Evolutionary conservation across 2,888 invertebrate species (phyloP), one percentile per base, ranked within the genome.

Genomic region (Strigamia maritima): DNA sequence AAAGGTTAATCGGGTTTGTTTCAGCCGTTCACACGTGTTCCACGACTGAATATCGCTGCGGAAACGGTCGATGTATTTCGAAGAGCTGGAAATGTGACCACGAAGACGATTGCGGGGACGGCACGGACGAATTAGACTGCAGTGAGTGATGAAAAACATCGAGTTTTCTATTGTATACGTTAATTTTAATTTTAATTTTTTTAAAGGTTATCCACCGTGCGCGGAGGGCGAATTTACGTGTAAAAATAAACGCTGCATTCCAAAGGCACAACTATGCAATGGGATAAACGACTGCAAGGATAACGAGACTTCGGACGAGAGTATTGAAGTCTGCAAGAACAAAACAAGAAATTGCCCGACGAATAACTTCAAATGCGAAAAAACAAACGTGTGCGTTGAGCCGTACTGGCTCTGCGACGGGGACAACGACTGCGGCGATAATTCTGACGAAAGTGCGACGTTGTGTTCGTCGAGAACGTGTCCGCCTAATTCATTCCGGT

Each of bases 351-450:
- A 84, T 82, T 98, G 97, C 83, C 94, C 95, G 0, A 87, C 91
- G 0, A 94, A 94, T 85, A 94, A 97, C 84, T 89, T 96, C 60
- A 95, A 96, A 85, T 97, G 97, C 85, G 93, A 94, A 83, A 94
- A 93, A 83, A 97, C 97, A 0, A 97, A 96, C 84, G 95, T 97
- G 82, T 98, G 98, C 85, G 97, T 98, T 0, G 98, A 98, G 85
- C 95, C 95, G 0, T 97, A 97, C 85, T 97, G 97, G 95, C 89
- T 98, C 0, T 99, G 99, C 86, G 97, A 98, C 86, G 97, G 85
- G 8, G 96, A 97, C 84, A 96, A 97, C 84, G 97, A 97, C 85
- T 97, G 97, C 84, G 95, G 97, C 0, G 97, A 97, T 85, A 95
- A 95, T 84, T 94, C 94, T 26, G 87, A 87, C 82, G 87, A 87